Conservation (phyloP, 2,797 vertebrate species). For the Acanthornis magna region DNA sequence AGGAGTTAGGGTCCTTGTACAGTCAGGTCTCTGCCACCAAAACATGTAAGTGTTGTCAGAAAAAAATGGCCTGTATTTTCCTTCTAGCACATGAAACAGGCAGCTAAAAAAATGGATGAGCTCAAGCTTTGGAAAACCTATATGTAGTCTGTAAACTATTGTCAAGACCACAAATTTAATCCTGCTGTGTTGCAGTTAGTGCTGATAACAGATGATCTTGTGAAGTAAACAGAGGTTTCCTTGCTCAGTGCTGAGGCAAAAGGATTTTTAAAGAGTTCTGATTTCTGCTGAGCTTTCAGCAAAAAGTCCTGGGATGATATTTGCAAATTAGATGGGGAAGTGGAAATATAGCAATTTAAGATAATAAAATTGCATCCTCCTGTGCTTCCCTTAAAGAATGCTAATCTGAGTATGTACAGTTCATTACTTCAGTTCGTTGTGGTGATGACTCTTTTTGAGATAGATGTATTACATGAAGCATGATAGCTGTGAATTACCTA, state of each 20-base stretch:
- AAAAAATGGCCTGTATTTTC: neutral
- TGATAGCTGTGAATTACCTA: neutral
- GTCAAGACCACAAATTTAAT: neutral
- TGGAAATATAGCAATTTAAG: neutral
- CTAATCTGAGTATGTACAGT: neutral
- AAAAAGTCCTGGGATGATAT: neutral
- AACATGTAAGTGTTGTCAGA: fast-evolving
- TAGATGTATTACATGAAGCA: neutral
- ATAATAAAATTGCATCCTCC: neutral
- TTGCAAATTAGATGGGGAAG: neutral
- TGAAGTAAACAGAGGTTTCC: neutral
- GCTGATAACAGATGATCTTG: neutral
- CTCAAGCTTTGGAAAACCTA: neutral
- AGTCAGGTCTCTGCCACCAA: neutral
- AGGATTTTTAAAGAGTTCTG: neutral
- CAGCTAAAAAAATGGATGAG: neutral
- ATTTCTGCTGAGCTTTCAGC: neutral
- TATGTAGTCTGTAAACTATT: neutral
- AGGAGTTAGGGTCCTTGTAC: neutral
- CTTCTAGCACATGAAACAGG: neutral
- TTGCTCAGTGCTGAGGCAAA: neutral
- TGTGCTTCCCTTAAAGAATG: neutral
- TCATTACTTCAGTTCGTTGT: neutral
- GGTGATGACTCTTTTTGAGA: neutral
- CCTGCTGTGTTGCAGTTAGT: neutral